phyloP scores from a whole-genome alignment of 2,113 vertebrate genomes.

The Oxygymnocypris stewartii region DNA sequence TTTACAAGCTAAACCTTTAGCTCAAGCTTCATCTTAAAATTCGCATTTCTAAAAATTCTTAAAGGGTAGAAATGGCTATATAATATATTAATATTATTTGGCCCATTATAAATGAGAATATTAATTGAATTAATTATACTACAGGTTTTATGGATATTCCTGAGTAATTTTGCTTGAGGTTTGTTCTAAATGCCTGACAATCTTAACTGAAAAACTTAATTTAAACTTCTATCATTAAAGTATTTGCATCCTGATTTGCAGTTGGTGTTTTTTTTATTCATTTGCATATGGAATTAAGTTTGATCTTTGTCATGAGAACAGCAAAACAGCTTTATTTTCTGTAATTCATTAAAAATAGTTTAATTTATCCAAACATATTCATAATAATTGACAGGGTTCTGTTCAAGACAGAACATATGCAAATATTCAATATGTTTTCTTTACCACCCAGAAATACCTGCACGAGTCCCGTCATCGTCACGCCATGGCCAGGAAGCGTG shows the following conservation, averaged over 20 bases:
- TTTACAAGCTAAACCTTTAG: not conserved
- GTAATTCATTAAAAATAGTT: not conserved
- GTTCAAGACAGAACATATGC: not conserved
- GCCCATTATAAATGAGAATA: not conserved
- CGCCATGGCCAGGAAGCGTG: constrained; percentile 94
- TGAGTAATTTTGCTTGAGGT: not conserved
- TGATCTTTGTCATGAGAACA: not conserved
- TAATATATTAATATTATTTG: not conserved
- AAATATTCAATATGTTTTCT: not conserved
- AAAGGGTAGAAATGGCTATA: not conserved
- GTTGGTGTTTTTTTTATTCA: not conserved
- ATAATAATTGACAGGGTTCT: too few species aligned
- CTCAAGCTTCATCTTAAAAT: not conserved
- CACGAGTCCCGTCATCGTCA: constrained; percentile 96
- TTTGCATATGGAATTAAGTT: not conserved
- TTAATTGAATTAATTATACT: not conserved
- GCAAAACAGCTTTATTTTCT: not conserved
- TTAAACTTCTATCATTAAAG: not conserved
- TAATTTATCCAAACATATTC: not conserved
- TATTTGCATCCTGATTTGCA: not conserved
- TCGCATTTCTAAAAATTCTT: not conserved
- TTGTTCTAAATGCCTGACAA: not conserved
- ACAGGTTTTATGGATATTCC: not conserved
- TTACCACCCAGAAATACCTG: constrained; percentile 86
- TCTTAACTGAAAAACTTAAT: not conserved